Percentiles rank a stretch among this genome's conserved stretches.
These are phyloP conservation scores for Glossophaga mutica DNA, from an alignment of 2,797 vertebrate species.

Conservation along the genomic window DNA sequence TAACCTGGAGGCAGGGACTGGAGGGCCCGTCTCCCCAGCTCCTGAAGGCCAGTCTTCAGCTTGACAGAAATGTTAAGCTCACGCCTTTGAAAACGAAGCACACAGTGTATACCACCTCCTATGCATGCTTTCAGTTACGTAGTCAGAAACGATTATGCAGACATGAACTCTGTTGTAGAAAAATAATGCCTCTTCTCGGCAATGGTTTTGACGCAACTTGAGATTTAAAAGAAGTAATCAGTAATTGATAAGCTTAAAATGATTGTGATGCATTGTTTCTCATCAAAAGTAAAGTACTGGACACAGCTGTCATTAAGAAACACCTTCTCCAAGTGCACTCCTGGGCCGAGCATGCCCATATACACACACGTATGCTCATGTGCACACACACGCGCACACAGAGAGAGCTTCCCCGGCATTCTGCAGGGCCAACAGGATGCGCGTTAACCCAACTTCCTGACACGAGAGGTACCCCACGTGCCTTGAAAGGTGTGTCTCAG, in stretches of 20 bases:
- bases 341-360: accelerated
- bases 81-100: slow-evolving; percentile 51
- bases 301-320: background rate
- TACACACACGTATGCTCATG: background rate
- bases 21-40: background rate
- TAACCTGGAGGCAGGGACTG: slow-evolving; percentile 13
- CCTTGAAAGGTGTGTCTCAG: background rate
- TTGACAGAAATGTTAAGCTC: slow-evolving; percentile 57
- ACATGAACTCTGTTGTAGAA: background rate
- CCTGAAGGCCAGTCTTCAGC: background rate
- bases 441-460: background rate
- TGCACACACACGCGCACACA: accelerated
- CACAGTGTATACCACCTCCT: background rate
- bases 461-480: background rate
- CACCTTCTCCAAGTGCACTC: background rate
- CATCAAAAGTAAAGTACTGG: background rate
- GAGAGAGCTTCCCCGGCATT: background rate
- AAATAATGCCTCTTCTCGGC: background rate
- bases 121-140: background rate
- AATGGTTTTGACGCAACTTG: background rate
- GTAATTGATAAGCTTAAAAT: background rate
- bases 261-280: background rate
- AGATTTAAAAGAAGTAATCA: background rate
- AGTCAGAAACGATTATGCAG: background rate
- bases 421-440: background rate